Evolutionary conservation across 2,113 vertebrate genomes (phyloP), one percentile per base, ranked within the genome.

Genomic region (Lycocorax pyrrhopterus): DNA sequence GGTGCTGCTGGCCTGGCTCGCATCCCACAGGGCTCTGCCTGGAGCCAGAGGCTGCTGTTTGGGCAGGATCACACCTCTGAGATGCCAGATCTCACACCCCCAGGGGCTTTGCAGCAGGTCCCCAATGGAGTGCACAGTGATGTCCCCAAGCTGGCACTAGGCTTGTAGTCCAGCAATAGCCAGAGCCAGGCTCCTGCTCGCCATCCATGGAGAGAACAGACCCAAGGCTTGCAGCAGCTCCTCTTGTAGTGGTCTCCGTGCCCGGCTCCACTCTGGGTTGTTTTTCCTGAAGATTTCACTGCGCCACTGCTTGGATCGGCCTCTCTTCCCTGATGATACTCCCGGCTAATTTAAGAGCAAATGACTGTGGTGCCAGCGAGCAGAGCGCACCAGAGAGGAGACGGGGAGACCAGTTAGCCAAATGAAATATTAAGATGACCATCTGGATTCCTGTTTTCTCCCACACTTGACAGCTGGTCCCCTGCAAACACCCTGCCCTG

Each of bases 361-460:
- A 78, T 11, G 20, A 84, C 62, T 83, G 81, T 5, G 18, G 39
- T 92, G 83, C 69, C 73, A 66, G 75, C 0, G 4, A 81, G 75
- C 74, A 10, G 86, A 56, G 79, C 1, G 2, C 62, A 77, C 68
- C 39, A 47, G 88, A 53, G 58, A 86, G 67, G 85, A 80, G 89
- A 63, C 3, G 14, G 53, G 56, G 60, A 89, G 87, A 73, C 67
- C 84, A 58, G 89, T 84, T 85, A 89, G 91, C 49, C 74, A 89
- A 87, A 94, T 64, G 74, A 91, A 92, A 89, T 84, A 91, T 73
- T 68, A 68, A 78, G 77, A 74, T 51, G 83, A 87, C 91, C 87
- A 91, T 95, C 91, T 96, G 96, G 91, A 46, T 94, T 89, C 51
- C 69, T 87, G 62, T 62, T 96, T 89, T 78, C 91, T 95, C 84